Base-by-base conservation (phyloP, 2,797 vertebrate genomes). In the Melanotaenia boesemani region DNA sequence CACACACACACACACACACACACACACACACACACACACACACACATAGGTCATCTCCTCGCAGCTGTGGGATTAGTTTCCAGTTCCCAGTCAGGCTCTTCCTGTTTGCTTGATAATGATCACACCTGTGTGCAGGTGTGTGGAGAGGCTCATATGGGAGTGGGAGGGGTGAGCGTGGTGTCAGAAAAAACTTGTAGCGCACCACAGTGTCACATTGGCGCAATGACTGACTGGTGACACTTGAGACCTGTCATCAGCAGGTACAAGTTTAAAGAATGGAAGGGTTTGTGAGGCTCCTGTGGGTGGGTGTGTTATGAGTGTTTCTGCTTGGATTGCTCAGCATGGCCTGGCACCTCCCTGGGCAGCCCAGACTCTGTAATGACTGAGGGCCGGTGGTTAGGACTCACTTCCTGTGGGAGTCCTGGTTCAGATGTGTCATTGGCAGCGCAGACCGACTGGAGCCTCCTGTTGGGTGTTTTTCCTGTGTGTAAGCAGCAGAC, bases 51-150 rank as follows among this genome's bases (percentile, higher is more conserved):
- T 68, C 71, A 79, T 90, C 91, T 81, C 83, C 80, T 81, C 24
- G 62, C 92, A 93, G 89, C 90, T 93, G 90, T 83, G 88, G 92
- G 91, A 93, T 93, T 89, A 93, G 91, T 93, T 93, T 91, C 86
- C 89, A 91, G 90, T 92, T 93, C 90, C 89, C 84, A 83, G 89
- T 92, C 92, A 91, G 81, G 86, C 90, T 91, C 91, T 93, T 94
- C 93, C 91, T 93, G 93, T 93, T 94, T 93, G 89, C 88, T 87
- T 70, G 93, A 94, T 93, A 94, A 90, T 89, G 89, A 94, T 94
- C 93, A 92, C 92, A 94, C 92, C 92, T 93, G 93, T 84, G 88
- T 83, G 86, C 93, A 93, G 93, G 93, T 94, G 93, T 93, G 90
- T 88, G 78, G 77, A 74, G 79, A 69, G 84, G 82, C 80, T 86